Percentiles rank a stretch among this genome's conserved stretches.
phyloP scores from a whole-genome alignment of 2,113 vertebrate species.

The Sula dactylatra region DNA sequence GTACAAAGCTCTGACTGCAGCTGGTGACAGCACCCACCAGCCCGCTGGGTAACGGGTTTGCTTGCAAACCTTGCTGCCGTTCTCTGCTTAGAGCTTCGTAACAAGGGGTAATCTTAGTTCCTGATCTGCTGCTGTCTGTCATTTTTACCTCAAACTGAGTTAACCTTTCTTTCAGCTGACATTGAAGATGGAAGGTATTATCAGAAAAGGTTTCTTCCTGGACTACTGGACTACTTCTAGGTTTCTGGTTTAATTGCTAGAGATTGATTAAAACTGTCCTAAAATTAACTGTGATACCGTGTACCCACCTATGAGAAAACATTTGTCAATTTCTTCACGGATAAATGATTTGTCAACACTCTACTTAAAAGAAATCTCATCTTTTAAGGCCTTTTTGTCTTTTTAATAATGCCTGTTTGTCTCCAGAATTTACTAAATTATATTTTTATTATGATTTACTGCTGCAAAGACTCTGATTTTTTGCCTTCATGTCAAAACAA shows the following conservation, averaged over 20 bases:
- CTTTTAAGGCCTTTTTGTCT: background rate
- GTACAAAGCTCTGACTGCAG: background rate
- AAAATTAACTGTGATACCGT: background rate
- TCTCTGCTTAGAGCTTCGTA: background rate
- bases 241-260: background rate
- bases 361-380: background rate
- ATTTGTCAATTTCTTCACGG: background rate
- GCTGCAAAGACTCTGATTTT: background rate
- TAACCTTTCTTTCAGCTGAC: background rate
- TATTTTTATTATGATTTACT: background rate
- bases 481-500: background rate
- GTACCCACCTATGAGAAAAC: background rate
- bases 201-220: background rate
- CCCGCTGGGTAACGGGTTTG: fast-evolving
- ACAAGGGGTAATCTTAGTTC: background rate
- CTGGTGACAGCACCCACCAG: background rate
- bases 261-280: background rate
- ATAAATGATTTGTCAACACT: background rate
- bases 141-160: background rate
- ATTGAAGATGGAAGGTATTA: background rate
- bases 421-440: background rate
- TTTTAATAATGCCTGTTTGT: background rate
- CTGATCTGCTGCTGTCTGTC: background rate
- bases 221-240: no score
- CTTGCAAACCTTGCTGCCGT: background rate